Base-by-base conservation (phyloP, 2,797 vertebrate genomes). In the Lutjanus argentimaculatus region DNA sequence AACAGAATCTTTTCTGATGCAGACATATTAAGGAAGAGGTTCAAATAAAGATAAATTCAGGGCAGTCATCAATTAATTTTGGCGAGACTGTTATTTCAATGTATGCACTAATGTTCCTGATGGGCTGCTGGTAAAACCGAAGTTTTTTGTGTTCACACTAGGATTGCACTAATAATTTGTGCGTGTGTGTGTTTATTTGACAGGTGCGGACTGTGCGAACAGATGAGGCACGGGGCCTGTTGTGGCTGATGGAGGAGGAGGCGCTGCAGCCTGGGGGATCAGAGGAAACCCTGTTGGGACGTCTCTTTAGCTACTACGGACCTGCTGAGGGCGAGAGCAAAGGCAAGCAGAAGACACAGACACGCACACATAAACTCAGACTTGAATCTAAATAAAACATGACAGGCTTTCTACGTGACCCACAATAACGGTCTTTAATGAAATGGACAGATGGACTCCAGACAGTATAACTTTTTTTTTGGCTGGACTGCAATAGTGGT, bases 191-290 rank as follows among this genome's bases (percentile, higher is more conserved):
- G 43, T 78, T 77, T 78, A 42, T 78, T 69, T 80, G 57, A 77
- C 91, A 99, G 98, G 97, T 99, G 15, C 96, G 98, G 68, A 96
- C 96, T 0, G 90, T 97, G 74, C 95, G 96, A 75, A 97, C 97
- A 0, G 98, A 99, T 0, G 98, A 99, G 90, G 97, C 98, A 0
- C 96, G 97, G n/a, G 99, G 99, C n/a, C 93, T 99, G 68, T 91
- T 99, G 69, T 99, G 99, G 99, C 94, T 99, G 21, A 95, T 99
- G 94, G 98, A 99, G 83, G 99, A 99, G 92, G 98, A 99, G 92
- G 97, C 96, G 0, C 82, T 97, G 86, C 97, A 97, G 89, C 97
- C 97, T 0, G 97, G 95, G 0, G 97, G 97, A 74, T 97, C 95
- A 0, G 98, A 98, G 83, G 96, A 98, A 73, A 95, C 96, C 1